A percentile compares a stretch with the other conserved stretches of the same genome.
These are phyloP conservation scores for Phocoena phocoena DNA, from an alignment of 2,113 vertebrate genomes.

Conservation along the genomic window DNA sequence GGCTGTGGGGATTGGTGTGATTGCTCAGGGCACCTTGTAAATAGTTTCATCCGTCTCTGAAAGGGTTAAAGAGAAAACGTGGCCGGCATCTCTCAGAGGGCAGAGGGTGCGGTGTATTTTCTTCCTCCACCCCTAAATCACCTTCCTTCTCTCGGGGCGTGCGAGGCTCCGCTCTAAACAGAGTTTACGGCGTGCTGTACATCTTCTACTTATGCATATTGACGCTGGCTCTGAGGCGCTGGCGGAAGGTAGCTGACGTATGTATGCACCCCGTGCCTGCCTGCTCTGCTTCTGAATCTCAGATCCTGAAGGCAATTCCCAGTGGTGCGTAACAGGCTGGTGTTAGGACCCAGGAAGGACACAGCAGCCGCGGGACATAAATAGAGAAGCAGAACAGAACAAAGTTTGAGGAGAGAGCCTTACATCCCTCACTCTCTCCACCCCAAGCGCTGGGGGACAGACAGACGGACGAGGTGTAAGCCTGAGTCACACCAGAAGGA, in stretches of 20 bases:
- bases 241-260: background rate
- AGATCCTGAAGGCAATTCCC: conserved; percentile 3
- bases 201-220: accelerated
- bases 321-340: conserved; percentile 65
- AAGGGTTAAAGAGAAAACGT: background rate
- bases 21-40: accelerated
- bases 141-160: background rate
- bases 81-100: background rate
- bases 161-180: accelerated
- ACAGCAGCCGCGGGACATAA: conserved; percentile 75
- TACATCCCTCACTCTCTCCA: conserved; percentile 89
- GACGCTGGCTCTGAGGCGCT: background rate
- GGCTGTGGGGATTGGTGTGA: accelerated
- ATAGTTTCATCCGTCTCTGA: background rate
- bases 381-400: conserved; percentile 79
- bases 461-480: conserved; percentile 59
- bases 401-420: conserved; percentile 81
- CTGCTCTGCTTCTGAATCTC: background rate
- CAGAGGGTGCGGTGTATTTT: background rate
- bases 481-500: conserved; percentile 35
- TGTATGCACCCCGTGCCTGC: background rate
- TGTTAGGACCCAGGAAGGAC: conserved; percentile 83
- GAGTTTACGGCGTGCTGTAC: background rate
- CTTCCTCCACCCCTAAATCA: accelerated
- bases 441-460: conserved; percentile 73